These are phyloP conservation scores for Umimayanthus kanabou DNA, from an alignment of 92 coral and sea anemone species.

Conservation along the genomic window DNA sequence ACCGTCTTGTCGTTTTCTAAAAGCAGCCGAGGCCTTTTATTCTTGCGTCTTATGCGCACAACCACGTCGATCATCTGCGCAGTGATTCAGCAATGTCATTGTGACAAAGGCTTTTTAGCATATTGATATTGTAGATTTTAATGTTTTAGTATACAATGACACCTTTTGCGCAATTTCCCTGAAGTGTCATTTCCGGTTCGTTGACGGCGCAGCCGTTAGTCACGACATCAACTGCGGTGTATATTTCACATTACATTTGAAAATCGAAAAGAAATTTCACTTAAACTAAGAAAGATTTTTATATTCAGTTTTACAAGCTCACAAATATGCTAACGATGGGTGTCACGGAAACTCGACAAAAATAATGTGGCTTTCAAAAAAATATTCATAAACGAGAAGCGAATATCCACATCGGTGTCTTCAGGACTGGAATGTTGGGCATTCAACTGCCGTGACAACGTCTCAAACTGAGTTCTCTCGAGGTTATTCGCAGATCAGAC, in stretches of 20 bases:
- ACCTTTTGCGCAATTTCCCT: neutral
- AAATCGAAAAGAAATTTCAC: neutral
- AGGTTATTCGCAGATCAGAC: too few species aligned
- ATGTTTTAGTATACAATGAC: neutral
- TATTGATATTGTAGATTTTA: neutral
- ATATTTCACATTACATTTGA: neutral
- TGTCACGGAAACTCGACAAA: neutral
- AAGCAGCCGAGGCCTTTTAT: neutral
- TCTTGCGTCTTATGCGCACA: neutral
- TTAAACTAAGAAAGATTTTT: neutral
- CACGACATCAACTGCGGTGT: neutral
- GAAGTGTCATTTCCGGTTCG: neutral
- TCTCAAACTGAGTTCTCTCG: neutral
- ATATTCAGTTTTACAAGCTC: neutral
- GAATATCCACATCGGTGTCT: neutral
- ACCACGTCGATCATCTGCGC: neutral
- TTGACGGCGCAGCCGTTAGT: neutral
- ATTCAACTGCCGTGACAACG: neutral
- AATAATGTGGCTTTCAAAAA: too few species aligned
- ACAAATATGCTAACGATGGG: neutral
- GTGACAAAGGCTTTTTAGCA: neutral
- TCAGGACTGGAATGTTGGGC: neutral
- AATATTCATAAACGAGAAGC: neutral
- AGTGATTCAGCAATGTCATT: neutral
- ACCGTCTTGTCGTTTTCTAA: neutral